Base-by-base conservation (phyloP, 2,113 vertebrate genomes). In the Formicarius rufipectus region DNA sequence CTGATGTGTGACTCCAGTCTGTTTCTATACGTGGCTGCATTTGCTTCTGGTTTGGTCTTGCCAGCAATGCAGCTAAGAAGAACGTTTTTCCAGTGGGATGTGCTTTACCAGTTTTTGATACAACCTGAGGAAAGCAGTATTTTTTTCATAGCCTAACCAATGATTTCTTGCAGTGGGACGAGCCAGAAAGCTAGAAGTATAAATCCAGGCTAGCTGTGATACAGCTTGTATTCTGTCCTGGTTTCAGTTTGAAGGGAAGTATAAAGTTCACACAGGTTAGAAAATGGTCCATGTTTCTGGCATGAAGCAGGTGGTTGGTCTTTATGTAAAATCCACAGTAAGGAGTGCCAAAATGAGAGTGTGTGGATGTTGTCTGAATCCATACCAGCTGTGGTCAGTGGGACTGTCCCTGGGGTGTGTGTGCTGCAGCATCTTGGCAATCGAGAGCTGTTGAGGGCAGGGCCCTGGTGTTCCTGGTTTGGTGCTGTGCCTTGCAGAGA, bases 81-180 rank as follows among this genome's bases (percentile, higher is more conserved):
- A 76, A 47, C 28, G 3, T 30, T 66, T 89, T 90, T 75, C 56
- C 55, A 35, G 17, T 28, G 58, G 45, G 13, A 10, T 60, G 18
- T 76, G n/a, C 25, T 8, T 80, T 71, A 27, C 35, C 72, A 21
- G 28, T 15, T 35, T 87, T 67, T 40, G 21, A n/a, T 79, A 56
- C 33, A 89, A 94, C 72, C 91, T 50, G 31, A 80, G 83, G 72
- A 93, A 95, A 94, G 56, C 33, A 39, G 22, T 31, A 4, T 67
- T 77, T 71, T 27, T 93, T 85, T 88, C 27, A 39, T 84, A 86
- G 62, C 53, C 59, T 90, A 60, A 71, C 62, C 30, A 30, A 72
- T 89, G 84, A 42, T 60, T 92, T 71, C 75, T 89, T 93, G 62
- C 35, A 82, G 83, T 39, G 55, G 10, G 28, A 44, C 86, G 78